These are phyloP conservation scores for Drosophila ficusphila DNA, from an alignment of 1,140 invertebrate genomes.

Conservation along the genomic window DNA sequence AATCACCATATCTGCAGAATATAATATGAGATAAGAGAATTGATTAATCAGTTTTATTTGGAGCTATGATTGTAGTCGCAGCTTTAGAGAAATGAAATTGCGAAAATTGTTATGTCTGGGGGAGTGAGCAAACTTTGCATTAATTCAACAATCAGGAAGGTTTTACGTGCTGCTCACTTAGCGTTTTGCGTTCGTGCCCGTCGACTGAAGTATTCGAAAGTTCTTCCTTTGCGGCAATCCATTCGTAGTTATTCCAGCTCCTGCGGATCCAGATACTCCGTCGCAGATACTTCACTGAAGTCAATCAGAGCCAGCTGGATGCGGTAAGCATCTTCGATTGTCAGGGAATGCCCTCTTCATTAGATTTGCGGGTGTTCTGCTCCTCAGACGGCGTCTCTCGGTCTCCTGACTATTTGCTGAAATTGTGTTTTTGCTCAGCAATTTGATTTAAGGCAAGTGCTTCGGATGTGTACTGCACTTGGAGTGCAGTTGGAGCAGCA, in stretches of 20 bases:
- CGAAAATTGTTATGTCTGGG: background rate
- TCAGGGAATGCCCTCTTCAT: conserved; percentile 24
- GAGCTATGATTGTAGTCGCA: no score
- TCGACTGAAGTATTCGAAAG: background rate
- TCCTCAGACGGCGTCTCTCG: background rate
- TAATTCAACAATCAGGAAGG: conserved; percentile 10
- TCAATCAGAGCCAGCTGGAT: conserved; percentile 30
- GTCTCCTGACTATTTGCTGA: conserved; percentile 31
- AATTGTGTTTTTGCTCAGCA: conserved; percentile 24
- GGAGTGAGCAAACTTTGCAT: conserved; percentile 14
- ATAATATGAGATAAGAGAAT: no score
- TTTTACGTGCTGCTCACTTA: conserved; percentile 14
- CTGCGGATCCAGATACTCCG: conserved; percentile 4
- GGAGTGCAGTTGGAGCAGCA: conserved; percentile 10
- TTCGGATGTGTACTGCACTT: background rate
- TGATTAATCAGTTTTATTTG: no score
- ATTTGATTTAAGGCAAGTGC: conserved; percentile 41
- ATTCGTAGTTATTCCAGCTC: conserved; percentile 16
- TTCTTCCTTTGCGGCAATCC: background rate
- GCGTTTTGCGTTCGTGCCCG: conserved; percentile 9
- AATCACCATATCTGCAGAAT: no score
- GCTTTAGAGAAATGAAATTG: no score
- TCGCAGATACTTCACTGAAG: conserved; percentile 6
- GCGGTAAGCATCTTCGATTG: conserved; percentile 26
- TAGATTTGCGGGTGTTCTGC: conserved; percentile 21